A percentile compares a stretch with the other conserved stretches of the same genome.
Evolutionary conservation across 2,797 vertebrate genomes (phyloP).

Genomic region (Poliocrania exsul): DNA sequence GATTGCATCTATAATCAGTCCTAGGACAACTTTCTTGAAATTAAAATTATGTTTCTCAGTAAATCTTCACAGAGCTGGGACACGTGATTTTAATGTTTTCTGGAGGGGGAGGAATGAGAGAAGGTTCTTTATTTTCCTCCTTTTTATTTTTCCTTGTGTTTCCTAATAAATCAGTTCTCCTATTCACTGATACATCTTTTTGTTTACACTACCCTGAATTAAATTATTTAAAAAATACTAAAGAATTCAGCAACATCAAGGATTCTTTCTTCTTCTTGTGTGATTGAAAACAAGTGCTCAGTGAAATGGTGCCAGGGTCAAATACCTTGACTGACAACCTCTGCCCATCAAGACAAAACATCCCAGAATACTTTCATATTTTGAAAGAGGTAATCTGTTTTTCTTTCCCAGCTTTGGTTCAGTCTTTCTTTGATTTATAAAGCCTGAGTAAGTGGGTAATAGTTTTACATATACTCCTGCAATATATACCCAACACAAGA

Average conservation of each 20-base stretch:
- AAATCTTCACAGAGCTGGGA: not conserved
- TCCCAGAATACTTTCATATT: not conserved
- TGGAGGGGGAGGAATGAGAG: not conserved
- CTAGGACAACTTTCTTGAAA: not conserved
- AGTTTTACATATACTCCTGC: not conserved
- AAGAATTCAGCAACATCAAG: not conserved
- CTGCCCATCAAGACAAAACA: slow-evolving; percentile 56
- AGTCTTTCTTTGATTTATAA: slow-evolving; percentile 5
- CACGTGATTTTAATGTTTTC: not conserved
- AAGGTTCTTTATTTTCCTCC: not conserved
- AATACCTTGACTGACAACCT: slow-evolving; percentile 11
- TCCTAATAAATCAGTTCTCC: not conserved
- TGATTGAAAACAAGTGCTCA: slow-evolving; percentile 7
- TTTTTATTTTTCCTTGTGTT: not conserved
- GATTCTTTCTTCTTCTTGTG: not conserved
- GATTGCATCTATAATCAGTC: not conserved
- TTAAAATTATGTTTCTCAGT: not conserved
- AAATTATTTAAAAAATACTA: not conserved
- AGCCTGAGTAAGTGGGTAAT: not conserved
- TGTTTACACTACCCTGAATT: not conserved
- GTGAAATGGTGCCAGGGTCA: not conserved
- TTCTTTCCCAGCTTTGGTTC: slow-evolving; percentile 1
- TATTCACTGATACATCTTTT: not conserved
- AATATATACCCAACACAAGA: not conserved
- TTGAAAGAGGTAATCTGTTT: slow-evolving; percentile 36